Base-by-base conservation (phyloP, 2,888 invertebrate species). In the Drosophila merina region DNA sequence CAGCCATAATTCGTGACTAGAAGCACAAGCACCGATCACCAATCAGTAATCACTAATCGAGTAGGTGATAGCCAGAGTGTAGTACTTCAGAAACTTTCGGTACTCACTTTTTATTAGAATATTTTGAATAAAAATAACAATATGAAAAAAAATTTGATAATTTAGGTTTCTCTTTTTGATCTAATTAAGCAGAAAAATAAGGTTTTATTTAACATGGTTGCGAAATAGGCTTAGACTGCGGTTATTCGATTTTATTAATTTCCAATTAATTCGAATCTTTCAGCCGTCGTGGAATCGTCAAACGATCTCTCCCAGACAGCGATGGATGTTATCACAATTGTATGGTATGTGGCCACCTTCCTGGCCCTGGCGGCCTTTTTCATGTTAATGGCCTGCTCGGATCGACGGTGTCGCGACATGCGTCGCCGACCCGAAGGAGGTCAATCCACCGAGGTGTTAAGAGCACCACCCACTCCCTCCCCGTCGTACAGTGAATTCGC, bases 311-410 rank as follows among this genome's bases (percentile, higher is more conserved):
- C 91, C 8, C 89, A 91, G 76, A 88, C 90, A 33, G 90, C 90
- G 63, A 91, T 91, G 91, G 92, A 91, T 72, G 88, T 91, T 9
- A 90, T 91, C 33, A 92, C 91, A 48, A 88, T 91, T 20, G 85
- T 92, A 26, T 91, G 91, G 91, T 91, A 91, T 76, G 88, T 91
- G 72, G 90, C 91, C 42, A 91, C 91, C 36, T 91, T 91, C 72
- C 49, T 92, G 63, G 91, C 91, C 1, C 64, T 92, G 48, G 89
- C 91, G 31, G 91, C 91, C 5, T 92, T 92, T 75, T 92, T 92
- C 60, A 80, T 91, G 64, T 84, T 92, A 8, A 92, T 92, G 92
- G 91, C 91, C 25, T 92, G 91, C 57, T 92, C 92, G 54, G 91
- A 92, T 75, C 82, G 90, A 9, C 81, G 89, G 2, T 91, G 92